Base-by-base conservation (phyloP, 2,113 vertebrate genomes). In the Engystomops pustulosus region DNA sequence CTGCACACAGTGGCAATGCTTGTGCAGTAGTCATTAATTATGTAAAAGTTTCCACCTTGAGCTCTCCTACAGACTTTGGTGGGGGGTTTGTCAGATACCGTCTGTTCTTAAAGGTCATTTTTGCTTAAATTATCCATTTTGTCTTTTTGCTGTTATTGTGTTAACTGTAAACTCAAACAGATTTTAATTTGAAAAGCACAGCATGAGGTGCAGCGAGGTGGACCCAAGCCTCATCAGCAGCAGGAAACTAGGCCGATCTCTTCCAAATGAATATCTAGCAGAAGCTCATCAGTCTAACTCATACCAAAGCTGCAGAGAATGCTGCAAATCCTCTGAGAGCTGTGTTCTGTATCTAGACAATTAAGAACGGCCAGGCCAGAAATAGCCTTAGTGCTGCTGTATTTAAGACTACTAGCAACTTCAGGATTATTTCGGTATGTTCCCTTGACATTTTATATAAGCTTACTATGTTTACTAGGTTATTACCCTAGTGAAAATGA, bases 111-210 rank as follows among this genome's bases (percentile, higher is more conserved):
- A 23, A 41, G 30, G 32, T 25, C n/a, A 18, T 14, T 53, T 25
- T 38, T 4, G 6, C 60, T 11, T 58, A 51, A 34, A 25, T 23
- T 23, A 58, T 44, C 34, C 15, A 20, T 78, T 53, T 60, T 38
- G 34, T 41, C 75, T 58, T 17, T 23, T 60, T 78, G 20, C 51
- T 60, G n/a, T 41, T 78, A 41, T 78, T 5, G 0, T 51, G 30
- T 34, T 76, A 51, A 51, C 11, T 76, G 72, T 32, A 53, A 76
- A 27, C 47, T 20, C 30, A 36, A 76, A 47, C 45, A 53, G 45
- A 34, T 49, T 51, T 76, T 78, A 78, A 78, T 78, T 58, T 78
- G 75, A 78, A n/a, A 78, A 78, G 27, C 30, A 34, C 75, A 78
- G 75, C 51, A 44, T 60, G 75, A 25, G 51, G 34, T 60, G 53